Evolutionary conservation across 2,113 vertebrate species (phyloP), one percentile per base, ranked within the genome.

Genomic region (Pygoscelis antarcticus): DNA sequence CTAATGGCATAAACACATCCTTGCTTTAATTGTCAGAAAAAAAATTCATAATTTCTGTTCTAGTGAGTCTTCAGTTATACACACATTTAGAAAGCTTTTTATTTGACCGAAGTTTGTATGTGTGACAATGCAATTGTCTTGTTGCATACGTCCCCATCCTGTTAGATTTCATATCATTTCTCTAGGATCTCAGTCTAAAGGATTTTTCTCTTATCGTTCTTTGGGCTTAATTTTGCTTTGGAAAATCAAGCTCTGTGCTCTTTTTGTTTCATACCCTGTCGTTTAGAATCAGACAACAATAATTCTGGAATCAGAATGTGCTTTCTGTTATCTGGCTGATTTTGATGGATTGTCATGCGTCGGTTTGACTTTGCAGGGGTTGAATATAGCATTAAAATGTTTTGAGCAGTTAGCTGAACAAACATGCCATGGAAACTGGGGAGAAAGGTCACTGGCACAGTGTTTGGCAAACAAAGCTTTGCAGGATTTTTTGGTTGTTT

Each of bases 281-380:
- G 84, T 94, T 96, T 93, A 93, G 90, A 84, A 94, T 97, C 96
- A 96, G 96, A 96, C 89, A 94, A 95, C 94, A 93, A 69, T 96
- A 97, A 92, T 98, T 97, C 96, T 96, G 95, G 87, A 93, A 95
- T 94, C 0, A 18, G 89, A 96, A 95, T 96, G 95, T 95, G 78
- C 94, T 97, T 92, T 93, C 91, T 93, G 95, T 95, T 97, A 98
- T 97, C 97, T 95, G 78, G 44, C 90, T 96, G 97, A 97, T 98
- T 97, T 97, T 98, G 97, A 97, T 97, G 97, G 97, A 96, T 97
- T 98, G 97, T 97, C 97, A 96, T 95, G 96, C 26, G 1, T 75
- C 15, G 5, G 93, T 96, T 97, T 97, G 97, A 97, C 97, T 97
- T 98, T 98, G 96, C 87, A 94, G 92, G 93, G 81, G 95, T 96